Evolutionary conservation across 2,797 vertebrate genomes (phyloP), one percentile per base, ranked within the genome.

Genomic region (Sebastes hubbsi): DNA sequence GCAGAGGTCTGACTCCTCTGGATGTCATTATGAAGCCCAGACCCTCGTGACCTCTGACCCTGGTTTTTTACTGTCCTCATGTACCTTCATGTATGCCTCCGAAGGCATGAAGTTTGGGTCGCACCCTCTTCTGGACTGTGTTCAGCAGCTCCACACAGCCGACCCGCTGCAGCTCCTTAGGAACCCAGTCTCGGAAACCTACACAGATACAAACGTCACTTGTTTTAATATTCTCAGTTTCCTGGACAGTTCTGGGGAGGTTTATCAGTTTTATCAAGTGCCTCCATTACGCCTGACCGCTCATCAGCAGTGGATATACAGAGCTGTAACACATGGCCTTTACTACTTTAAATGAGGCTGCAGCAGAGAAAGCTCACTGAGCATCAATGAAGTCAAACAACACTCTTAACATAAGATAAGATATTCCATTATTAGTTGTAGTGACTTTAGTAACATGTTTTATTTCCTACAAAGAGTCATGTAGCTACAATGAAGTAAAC

Each of bases 111-210:
- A 99, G 97, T 86, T 99, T 99, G 90, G 98, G 98, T 56, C 97
- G 95, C 2, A 99, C 97, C 87, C 98, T 94, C 90, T 98, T 97
- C 94, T 99, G 98, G 69, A 99, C 98, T 0, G 98, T 99, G 95
- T 99, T 99, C 84, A 99, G 93, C 90, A 99, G 97, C 91, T 99
- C 98, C 92, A 99, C 98, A 5, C 98, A 99, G 81, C 98, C 98
- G 73, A 99, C 98, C 84, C 98, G 95, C 92, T 99, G 98, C 72
- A 99, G 95, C 93, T 99, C 98, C 90, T 99, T 99, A 2, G 98
- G 98, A 88, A 99, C 98, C 98, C 98, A 99, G 95, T 99, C 98
- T 91, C 98, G 94, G 89, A 99, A 99, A 87, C 98, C 98, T 99
- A 34, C 34, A 58, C 6, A 25, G 0, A 65, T 24, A 63, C 5